These are phyloP conservation scores for Phoeniculus purpureus DNA, from an alignment of 2,797 vertebrate genomes.

Conservation along the genomic window DNA sequence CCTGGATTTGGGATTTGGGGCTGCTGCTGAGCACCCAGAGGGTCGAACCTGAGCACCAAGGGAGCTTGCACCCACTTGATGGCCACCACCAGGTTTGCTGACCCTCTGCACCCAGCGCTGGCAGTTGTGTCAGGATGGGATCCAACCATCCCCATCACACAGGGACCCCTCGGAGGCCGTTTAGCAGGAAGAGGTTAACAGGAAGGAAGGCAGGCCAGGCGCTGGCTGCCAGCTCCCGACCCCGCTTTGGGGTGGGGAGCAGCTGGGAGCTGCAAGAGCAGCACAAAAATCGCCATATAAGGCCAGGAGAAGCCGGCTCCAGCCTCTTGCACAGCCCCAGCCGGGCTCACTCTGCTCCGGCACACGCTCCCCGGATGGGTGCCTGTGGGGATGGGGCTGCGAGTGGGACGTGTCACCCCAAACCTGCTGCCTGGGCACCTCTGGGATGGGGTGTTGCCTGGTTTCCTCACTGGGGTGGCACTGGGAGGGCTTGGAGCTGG, in stretches of 20 bases:
- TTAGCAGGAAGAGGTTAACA: conserved; percentile 52
- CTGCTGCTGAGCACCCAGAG: not conserved
- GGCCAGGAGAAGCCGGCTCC: conserved; percentile 35
- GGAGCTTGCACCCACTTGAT: not conserved
- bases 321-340: not conserved
- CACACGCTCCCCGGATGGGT: not conserved
- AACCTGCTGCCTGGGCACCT: not conserved
- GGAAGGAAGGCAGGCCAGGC: conserved; percentile 14
- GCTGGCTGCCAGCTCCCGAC: conserved; percentile 43
- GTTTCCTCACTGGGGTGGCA: not conserved
- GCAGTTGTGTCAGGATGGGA: not conserved
- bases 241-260: conserved; percentile 56
- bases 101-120: accelerated
- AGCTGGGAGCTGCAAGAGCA: conserved; percentile 42
- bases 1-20: not conserved
- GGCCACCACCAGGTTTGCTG: not conserved
- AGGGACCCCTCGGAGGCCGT: not conserved
- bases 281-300: conserved; percentile 67
- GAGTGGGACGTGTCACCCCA: not conserved
- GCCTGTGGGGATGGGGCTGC: accelerated
- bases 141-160: accelerated
- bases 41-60: not conserved
- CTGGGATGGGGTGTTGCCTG: not conserved
- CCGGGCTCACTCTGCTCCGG: not conserved
- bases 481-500: not conserved